These are phyloP conservation scores for Tetranychus piercei DNA, from an alignment of 2,888 invertebrate species.

Conservation along the genomic window DNA sequence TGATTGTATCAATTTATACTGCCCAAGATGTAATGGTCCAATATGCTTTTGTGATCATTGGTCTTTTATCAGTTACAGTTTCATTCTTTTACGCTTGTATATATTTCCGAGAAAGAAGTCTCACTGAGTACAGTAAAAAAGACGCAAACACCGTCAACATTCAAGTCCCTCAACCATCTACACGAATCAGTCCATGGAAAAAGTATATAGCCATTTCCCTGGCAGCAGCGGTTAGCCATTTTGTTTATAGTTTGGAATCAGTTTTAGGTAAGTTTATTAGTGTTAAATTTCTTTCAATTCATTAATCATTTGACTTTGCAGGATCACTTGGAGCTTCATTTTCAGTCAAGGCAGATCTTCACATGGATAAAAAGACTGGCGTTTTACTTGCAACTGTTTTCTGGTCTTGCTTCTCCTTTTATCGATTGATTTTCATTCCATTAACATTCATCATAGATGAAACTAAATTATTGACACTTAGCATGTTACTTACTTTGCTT, in stretches of 20 bases:
- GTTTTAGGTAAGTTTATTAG: background rate
- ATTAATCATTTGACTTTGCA: background rate
- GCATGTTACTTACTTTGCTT: background rate
- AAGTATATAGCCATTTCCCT: background rate
- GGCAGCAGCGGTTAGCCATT: background rate
- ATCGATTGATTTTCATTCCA: background rate
- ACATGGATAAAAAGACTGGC: background rate
- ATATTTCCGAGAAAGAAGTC: background rate
- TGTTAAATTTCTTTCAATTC: background rate
- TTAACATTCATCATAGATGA: background rate
- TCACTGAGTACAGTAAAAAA: background rate
- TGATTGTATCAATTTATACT: background rate
- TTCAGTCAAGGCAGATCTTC: background rate
- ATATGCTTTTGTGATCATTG: background rate
- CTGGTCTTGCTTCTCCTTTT: background rate
- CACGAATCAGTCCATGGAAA: background rate
- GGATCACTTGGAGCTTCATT: background rate
- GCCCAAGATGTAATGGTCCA: background rate
- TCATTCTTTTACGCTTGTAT: background rate
- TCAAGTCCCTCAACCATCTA: background rate
- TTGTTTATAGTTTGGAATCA: background rate
- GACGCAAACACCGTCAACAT: background rate
- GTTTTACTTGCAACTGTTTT: background rate
- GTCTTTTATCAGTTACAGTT: background rate
- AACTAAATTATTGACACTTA: background rate